These are phyloP conservation scores for Cricetomys ansorgei DNA, from an alignment of 2,113 vertebrate species.

Conservation along the genomic window DNA sequence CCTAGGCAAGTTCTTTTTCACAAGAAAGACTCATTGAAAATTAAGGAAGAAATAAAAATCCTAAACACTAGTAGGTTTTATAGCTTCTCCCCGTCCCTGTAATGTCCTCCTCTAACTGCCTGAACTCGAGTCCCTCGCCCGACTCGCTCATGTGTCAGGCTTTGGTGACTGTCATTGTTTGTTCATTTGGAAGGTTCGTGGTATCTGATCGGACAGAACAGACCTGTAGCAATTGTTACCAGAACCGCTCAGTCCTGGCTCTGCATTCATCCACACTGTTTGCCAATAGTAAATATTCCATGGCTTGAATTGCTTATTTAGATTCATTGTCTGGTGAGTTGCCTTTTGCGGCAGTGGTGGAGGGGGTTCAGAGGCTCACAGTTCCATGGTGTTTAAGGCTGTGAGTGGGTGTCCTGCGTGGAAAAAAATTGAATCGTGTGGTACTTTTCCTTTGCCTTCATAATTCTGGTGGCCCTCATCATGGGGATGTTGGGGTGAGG, in stretches of 20 bases:
- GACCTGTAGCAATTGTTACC: background rate
- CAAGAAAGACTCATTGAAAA: background rate
- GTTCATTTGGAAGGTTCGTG: background rate
- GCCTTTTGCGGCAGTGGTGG: background rate
- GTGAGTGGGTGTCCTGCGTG: background rate
- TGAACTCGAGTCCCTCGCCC: fast-evolving
- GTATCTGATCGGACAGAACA: background rate
- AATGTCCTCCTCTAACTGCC: fast-evolving
- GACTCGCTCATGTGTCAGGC: background rate
- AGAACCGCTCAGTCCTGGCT: background rate
- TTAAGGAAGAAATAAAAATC: background rate
- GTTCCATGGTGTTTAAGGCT: background rate
- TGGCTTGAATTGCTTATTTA: fast-evolving
- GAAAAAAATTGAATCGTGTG: background rate
- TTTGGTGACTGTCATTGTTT: fast-evolving
- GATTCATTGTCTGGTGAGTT: background rate
- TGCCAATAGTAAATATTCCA: fast-evolving
- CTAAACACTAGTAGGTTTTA: fast-evolving
- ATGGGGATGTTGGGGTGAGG: fast-evolving
- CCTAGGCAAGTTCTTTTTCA: background rate
- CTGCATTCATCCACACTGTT: fast-evolving
- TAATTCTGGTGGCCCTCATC: background rate
- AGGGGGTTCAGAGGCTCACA: fast-evolving
- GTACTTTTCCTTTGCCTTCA: background rate
- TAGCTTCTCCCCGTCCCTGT: fast-evolving